Evolutionary conservation across 2,797 vertebrate species (phyloP), one percentile per base, ranked within the genome.

Genomic region (Pagetopsis macropterus): DNA sequence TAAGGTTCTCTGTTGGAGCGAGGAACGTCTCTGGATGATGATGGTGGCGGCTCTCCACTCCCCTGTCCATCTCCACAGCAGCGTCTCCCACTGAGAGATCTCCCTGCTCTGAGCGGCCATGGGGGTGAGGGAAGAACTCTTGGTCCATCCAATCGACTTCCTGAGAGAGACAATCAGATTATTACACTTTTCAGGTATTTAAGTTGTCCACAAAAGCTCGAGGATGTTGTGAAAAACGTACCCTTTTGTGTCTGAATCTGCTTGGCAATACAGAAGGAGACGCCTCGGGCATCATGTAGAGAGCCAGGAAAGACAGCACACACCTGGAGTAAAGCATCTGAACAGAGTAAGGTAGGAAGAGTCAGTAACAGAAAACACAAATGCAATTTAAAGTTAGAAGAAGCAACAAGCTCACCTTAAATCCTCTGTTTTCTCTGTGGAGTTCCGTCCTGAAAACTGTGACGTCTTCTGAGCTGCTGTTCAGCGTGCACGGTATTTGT

Each of bases 311-410:
- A 5, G 87, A 83, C 2, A 94, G 51, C 70, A 92, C 77, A 84
- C 88, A 88, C 72, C 84, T 93, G 82, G 76, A 87, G 73, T 66
- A 85, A 70, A 86, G 63, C 94, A 95, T 95, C 94, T 95, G 84
- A 16, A 10, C 16, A 49, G 41, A 55, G 21, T 0, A 8, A 27
- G 17, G 70, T 0, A n/a, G 2, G 1, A 14, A 49, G 11, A 27
- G 57, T 75, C 40, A 78, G 19, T 9, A 9, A 21, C 33, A 45
- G 6, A 0, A 7, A 55, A 23, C 27, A 10, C n/a, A 27, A 5
- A 21, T 12, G 4, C 6, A n/a, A 23, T 1, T 3, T 3, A 8
- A 14, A 3, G 2, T 16, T 0, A 3, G 49, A 46, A 67, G 3
- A 10, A 68, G 19, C 13, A 2, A 3, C 5, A 9, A 1, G 23